Evolutionary conservation across 1,140 invertebrate species (phyloP).

Genomic region (Bombus superbus): DNA sequence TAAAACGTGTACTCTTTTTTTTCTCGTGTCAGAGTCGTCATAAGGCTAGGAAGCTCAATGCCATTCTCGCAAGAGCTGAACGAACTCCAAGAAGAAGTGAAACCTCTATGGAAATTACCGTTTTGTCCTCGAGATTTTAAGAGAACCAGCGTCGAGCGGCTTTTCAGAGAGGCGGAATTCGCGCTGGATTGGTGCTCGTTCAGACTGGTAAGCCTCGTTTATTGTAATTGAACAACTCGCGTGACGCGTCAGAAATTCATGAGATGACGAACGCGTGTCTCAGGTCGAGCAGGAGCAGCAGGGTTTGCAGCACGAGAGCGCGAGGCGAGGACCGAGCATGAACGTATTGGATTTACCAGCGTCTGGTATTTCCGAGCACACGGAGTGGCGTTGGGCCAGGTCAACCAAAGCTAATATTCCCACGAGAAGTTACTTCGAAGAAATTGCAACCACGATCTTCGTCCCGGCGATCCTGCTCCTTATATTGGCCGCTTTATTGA

Average conservation of each 20-base stretch:
- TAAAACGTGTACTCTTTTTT: background rate
- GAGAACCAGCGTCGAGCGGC: conserved; percentile 91
- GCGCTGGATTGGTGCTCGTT: conserved; percentile 95
- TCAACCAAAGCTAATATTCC: conserved; percentile 85
- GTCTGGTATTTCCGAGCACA: conserved; percentile 73
- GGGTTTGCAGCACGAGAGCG: conserved; percentile 70
- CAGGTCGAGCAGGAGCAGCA: conserved; percentile 61
- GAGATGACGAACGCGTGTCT: background rate
- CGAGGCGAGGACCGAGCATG: conserved; percentile 74
- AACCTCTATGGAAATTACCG: conserved; percentile 88
- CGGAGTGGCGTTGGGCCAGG: conserved; percentile 83
- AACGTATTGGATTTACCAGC: conserved; percentile 77
- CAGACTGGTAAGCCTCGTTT: conserved; percentile 85
- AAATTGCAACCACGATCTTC: conserved; percentile 88
- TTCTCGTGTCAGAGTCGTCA: conserved; percentile 87
- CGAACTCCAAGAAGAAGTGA: conserved; percentile 91
- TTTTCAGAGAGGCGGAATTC: conserved; percentile 91
- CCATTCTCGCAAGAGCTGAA: conserved; percentile 89
- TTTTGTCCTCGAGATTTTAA: conserved; percentile 92
- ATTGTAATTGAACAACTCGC: background rate
- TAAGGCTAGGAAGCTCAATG: conserved; percentile 89
- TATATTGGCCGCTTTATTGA: conserved; percentile 86
- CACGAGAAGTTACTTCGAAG: conserved; percentile 87
- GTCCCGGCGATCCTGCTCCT: conserved; percentile 88
- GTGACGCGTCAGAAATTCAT: background rate